A percentile compares a stretch with the other conserved stretches of the same genome.
Conservation (phyloP, 2,888 invertebrate genomes). For the Drosophila barbarae region DNA sequence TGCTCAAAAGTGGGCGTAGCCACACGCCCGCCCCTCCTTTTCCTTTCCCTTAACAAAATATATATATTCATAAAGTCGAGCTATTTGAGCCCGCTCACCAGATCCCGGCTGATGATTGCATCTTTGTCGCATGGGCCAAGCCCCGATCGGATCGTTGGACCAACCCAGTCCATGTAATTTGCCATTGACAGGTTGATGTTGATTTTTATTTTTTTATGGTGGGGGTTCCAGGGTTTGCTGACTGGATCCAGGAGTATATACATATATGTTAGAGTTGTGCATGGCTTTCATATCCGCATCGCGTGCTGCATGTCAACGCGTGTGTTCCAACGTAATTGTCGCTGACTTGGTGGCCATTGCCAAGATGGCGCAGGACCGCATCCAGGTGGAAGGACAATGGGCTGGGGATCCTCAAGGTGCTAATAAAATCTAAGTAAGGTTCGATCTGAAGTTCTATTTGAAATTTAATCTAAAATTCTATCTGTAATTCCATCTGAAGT, state of each 20-base stretch:
- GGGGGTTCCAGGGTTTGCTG: conserved; percentile 9
- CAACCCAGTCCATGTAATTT: conserved; percentile 61
- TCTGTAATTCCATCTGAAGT: too few species aligned
- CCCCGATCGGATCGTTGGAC: conserved; percentile 36
- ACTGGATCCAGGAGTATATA: conserved; percentile 16
- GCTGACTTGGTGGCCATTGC: conserved; percentile 50
- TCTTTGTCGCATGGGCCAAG: conserved; percentile 65
- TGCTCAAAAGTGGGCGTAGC: conserved; percentile 55
- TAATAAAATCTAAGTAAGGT: background rate
- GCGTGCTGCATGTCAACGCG: conserved; percentile 78
- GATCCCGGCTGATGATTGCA: conserved; percentile 64
- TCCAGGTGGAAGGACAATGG: conserved; percentile 18
- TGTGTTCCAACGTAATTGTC: conserved; percentile 72
- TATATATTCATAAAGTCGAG: conserved; percentile 39
- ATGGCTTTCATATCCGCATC: conserved; percentile 57
- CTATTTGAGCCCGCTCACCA: conserved; percentile 49
- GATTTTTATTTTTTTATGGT: conserved; percentile 14
- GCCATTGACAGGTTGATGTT: conserved; percentile 67
- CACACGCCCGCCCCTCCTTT: conserved; percentile 47
- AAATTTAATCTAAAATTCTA: background rate
- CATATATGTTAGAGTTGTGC: conserved; percentile 12
- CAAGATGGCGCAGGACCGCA: conserved; percentile 51
- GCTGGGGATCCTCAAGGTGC: too few species aligned
- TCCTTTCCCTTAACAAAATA: conserved; percentile 9
- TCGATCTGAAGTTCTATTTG: too few species aligned